phyloP scores from a whole-genome alignment of 2,888 invertebrate genomes.

The Sarcophaga carnaria region DNA sequence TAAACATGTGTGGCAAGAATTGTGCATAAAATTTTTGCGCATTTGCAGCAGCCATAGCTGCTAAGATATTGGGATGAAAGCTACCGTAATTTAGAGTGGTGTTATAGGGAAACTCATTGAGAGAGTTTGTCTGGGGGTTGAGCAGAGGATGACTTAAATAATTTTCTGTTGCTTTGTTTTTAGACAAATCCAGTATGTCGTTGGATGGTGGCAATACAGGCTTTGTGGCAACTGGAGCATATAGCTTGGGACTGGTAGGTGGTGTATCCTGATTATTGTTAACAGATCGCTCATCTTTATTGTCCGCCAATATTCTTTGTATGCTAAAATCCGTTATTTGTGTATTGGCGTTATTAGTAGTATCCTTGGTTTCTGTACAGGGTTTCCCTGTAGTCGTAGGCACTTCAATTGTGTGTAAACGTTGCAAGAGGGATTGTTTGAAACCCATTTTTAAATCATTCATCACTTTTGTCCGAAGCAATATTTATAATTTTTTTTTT shows the following conservation, averaged over 20 bases:
- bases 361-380: slow-evolving; percentile 34
- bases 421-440: slow-evolving; percentile 80
- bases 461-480: slow-evolving; percentile 71
- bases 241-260: slow-evolving; percentile 57
- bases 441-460: slow-evolving; percentile 79
- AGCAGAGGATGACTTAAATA: slow-evolving; percentile 56
- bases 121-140: neutral
- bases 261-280: slow-evolving; percentile 48
- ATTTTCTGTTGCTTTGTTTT: slow-evolving; percentile 67
- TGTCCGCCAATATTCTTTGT: slow-evolving; percentile 75
- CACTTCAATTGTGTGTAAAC: slow-evolving; percentile 76
- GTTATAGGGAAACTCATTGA: slow-evolving; percentile 38
- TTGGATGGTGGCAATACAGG: neutral
- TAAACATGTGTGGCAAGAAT: slow-evolving; percentile 78
- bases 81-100: slow-evolving; percentile 38
- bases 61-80: slow-evolving; percentile 75
- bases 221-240: slow-evolving; percentile 59
- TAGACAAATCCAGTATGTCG: slow-evolving; percentile 77
- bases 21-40: slow-evolving; percentile 79
- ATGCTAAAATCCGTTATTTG: slow-evolving; percentile 81
- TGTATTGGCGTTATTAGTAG: slow-evolving; percentile 2
- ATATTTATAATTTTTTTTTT: slow-evolving; percentile 25
- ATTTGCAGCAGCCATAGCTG: slow-evolving; percentile 75
- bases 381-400: slow-evolving; percentile 65
- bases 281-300: neutral